phyloP scores from a whole-genome alignment of 2,888 invertebrate genomes.

The Aspidiotus destructor region DNA sequence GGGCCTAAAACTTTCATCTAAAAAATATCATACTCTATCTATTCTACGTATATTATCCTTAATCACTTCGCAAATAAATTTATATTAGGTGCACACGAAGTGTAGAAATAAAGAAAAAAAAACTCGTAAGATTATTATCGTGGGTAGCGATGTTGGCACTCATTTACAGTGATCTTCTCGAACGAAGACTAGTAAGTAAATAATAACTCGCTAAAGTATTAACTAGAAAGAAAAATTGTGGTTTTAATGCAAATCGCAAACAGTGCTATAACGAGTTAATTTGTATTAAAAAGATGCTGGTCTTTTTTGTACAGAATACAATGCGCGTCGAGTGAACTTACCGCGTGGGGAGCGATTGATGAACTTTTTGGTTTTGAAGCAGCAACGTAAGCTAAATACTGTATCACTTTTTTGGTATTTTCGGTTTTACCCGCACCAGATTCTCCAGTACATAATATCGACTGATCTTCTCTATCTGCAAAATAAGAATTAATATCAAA shows the following conservation, averaged over 20 bases:
- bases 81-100: too few species aligned
- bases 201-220: too few species aligned
- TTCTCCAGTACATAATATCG: constrained; percentile 98
- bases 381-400: constrained; percentile 98
- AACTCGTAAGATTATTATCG: too few species aligned
- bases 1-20: too few species aligned
- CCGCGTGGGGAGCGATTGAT: constrained; percentile 42
- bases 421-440: constrained; percentile 99
- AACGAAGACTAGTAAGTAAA: too few species aligned
- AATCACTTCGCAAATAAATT: too few species aligned
- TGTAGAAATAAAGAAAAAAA: too few species aligned
- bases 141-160: too few species aligned
- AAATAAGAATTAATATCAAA: constrained; percentile 36
- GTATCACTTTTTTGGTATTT: constrained; percentile 99
- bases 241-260: background rate
- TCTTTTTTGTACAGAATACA: too few species aligned
- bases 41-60: too few species aligned
- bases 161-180: too few species aligned
- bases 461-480: constrained; percentile 98
- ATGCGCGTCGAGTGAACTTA: constrained; percentile 37
- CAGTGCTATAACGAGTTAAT: constrained; percentile 1
- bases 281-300: background rate
- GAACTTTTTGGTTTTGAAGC: constrained; percentile 90
- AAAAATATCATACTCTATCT: too few species aligned
- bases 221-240: background rate